Base-by-base conservation (phyloP, 2,888 invertebrate genomes). In the Anthoptus insignis region DNA sequence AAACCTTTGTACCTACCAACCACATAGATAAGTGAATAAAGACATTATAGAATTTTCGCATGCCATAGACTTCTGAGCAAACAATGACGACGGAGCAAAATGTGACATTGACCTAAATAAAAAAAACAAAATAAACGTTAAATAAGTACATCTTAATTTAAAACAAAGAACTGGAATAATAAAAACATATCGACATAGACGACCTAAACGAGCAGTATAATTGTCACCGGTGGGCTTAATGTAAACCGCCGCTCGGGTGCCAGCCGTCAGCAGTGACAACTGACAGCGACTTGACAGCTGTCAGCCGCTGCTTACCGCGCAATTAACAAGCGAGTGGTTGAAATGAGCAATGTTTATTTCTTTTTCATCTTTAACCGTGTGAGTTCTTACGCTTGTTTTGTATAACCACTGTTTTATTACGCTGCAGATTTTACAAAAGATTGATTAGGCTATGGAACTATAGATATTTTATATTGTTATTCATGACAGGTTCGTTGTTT, bases 221-320 rank as follows among this genome's bases (percentile, higher is more conserved):
- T 76, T 78, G 76, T 75, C 77, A 76, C 66, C 70, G 68, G 69
- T 64, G 73, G 69, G 71, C 68, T 75, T 77, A 72, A 75, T 76
- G 75, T 74, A 77, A 75, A 76, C 76, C 69, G 70, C 66, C 72
- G 71, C 54, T 77, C 79, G 80, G 76, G 79, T 84, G 85, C 85
- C 88, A 81, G 71, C 71, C 77, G 53, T 86, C 88, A 81, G 71
- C 71, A 77, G 45, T 53, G 61, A 54, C 45, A 54, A 27, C 47
- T 54, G 61, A 54, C 61, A 61, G 47, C 53, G 16, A 45, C 45
- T 45, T 61, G 61, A 54, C 61, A 61, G 61, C 53, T 53, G 53
- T 59, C 59, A 50, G 59, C 50, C 24, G 37, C 59, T 52, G 52
- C 59, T 54, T 61, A 53, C 61, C 22, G 34, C 32, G 54, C 61